These are phyloP conservation scores for Hydrotaea diabolus DNA, from an alignment of 2,888 invertebrate genomes.

Conservation along the genomic window DNA sequence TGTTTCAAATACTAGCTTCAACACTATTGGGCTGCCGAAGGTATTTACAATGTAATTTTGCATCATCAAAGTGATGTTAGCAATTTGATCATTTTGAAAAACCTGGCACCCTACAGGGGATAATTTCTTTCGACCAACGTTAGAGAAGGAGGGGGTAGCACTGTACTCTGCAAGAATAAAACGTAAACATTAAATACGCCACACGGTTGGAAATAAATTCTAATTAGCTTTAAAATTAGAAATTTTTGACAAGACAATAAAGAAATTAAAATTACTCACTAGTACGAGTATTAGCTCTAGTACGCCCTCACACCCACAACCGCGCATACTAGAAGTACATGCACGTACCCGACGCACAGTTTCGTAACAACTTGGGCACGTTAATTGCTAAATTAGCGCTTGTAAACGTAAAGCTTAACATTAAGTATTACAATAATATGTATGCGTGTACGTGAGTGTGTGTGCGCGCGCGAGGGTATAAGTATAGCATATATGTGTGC, in stretches of 20 bases:
- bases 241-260: too few species aligned
- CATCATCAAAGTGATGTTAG: too few species aligned
- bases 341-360: constrained; percentile 4
- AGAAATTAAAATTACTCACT: constrained; percentile 6
- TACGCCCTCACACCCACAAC: background rate
- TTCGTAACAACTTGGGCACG: constrained; percentile 41
- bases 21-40: too few species aligned
- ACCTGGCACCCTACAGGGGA: too few species aligned
- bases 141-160: too few species aligned
- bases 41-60: too few species aligned
- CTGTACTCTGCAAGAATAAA: too few species aligned
- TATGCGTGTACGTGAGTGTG: constrained; percentile 11
- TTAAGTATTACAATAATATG: constrained; percentile 53
- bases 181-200: too few species aligned
- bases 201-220: background rate
- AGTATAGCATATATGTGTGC: background rate
- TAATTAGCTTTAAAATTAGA: background rate
- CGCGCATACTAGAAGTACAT: background rate
- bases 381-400: constrained; percentile 63
- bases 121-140: too few species aligned
- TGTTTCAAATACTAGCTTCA: too few species aligned
- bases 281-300: background rate
- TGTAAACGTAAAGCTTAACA: constrained; percentile 56
- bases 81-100: too few species aligned
- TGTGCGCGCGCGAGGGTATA: background rate